Conservation (phyloP, 2,888 invertebrate species). For the Bruchidius siliquastri region DNA sequence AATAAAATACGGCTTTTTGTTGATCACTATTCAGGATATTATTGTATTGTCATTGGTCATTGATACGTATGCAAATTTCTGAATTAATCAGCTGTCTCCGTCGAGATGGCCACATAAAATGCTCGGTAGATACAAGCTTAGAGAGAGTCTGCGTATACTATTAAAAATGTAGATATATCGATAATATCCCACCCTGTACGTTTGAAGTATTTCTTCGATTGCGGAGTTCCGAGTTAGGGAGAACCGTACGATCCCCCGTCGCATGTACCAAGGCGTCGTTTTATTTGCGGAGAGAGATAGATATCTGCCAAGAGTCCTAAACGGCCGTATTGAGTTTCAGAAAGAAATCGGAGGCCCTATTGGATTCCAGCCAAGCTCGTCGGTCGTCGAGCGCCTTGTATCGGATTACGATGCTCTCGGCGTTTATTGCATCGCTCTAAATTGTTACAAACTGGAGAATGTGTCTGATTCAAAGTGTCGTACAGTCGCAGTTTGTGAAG, state of each 20-base stretch:
- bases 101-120: no score
- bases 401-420: background rate
- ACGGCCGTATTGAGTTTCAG: constrained; percentile 10
- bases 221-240: background rate
- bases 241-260: background rate
- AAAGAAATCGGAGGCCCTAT: background rate
- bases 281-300: background rate
- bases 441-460: background rate
- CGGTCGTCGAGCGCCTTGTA: background rate
- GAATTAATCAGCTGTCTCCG: no score
- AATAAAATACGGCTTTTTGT: no score
- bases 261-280: background rate
- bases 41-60: no score
- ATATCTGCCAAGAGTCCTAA: constrained; percentile 14
- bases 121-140: no score
- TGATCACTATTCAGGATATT: no score
- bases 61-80: no score
- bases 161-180: no score
- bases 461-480: background rate
- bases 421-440: background rate
- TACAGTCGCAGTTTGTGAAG: background rate
- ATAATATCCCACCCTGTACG: background rate
- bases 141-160: no score
- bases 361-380: constrained; percentile 5
- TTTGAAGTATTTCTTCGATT: background rate